These are phyloP conservation scores for Dendrocopos noguchii DNA, from an alignment of 2,113 vertebrate genomes.

Conservation along the genomic window DNA sequence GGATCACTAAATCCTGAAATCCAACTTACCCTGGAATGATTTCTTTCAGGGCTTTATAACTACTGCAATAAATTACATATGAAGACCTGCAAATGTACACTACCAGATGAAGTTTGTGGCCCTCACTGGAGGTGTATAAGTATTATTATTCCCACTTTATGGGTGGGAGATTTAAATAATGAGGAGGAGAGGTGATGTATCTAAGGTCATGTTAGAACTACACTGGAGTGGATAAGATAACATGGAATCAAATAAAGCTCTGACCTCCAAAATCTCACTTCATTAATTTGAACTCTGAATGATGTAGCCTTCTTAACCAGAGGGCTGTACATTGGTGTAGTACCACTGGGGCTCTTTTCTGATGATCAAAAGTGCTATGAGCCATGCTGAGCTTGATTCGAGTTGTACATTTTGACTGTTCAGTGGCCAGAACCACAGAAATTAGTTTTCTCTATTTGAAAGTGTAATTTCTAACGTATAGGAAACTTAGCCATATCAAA, in stretches of 20 bases:
- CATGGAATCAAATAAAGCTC: neutral
- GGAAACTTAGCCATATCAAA: neutral
- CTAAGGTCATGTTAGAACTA: neutral
- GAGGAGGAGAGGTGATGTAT: neutral
- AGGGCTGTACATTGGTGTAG: neutral
- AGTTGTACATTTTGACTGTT: neutral
- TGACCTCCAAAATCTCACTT: neutral
- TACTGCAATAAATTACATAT: neutral
- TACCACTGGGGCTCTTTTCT: neutral
- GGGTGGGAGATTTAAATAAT: neutral
- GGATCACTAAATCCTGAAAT: neutral
- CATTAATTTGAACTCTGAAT: neutral
- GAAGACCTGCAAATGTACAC: neutral
- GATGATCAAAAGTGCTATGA: neutral
- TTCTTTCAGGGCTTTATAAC: neutral
- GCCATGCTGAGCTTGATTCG: neutral
- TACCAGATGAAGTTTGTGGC: neutral
- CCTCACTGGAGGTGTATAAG: neutral
- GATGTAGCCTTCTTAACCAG: neutral
- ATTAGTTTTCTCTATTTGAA: neutral
- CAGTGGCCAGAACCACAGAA: neutral
- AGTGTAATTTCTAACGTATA: neutral
- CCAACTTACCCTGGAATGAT: neutral
- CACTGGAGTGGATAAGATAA: neutral
- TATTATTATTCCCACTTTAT: neutral